Evolutionary conservation across 1,140 invertebrate genomes (phyloP), one percentile per base, ranked within the genome.

Genomic region (Episyrphus balteatus): DNA sequence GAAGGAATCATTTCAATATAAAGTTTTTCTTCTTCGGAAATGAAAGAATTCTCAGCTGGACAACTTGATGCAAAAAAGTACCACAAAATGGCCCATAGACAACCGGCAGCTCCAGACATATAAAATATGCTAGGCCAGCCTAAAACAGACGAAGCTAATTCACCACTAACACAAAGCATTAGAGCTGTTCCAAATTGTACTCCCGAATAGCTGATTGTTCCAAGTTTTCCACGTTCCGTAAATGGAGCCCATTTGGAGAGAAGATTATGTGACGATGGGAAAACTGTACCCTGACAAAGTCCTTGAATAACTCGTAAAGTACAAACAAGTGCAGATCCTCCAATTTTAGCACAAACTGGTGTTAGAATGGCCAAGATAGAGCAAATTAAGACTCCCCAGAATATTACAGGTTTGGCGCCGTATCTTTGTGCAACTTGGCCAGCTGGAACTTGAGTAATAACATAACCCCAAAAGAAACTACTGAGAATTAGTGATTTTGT

Each of bases 91-190:
- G 75, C 69, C 77, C 83, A 86, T 0, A 76, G 0, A 5, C 84
- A 55, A 18, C 79, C 73, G 0, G 78, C 53, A 10, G 62, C 70
- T 45, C 88, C 89, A 57, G 88, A 84, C 0, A 80, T 59, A 56
- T 90, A 91, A 66, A 90, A 91, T 8, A 84, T 79, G 42, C 79
- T 73, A 1, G 84, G 84, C 87, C 87, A 90, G 13, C 87, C 87
- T 13, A 75, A 52, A 2, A 52, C 49, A 0, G 81, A 82, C 3
- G 71, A 75, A 1, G 83, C 78, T 8, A 90, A 67, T 9, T 73
- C 56, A 1, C 86, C 87, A 32, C 65, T 68, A 0, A 59, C 53
- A 0, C 59, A 82, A 60, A 89, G 73, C 14, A 81, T 75, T 1
- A 88, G 57, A 1, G 90, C 84, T 0, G 82, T 86, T 5, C 86